phyloP scores from a whole-genome alignment of 2,113 vertebrate genomes.

The Alethe castanea region DNA sequence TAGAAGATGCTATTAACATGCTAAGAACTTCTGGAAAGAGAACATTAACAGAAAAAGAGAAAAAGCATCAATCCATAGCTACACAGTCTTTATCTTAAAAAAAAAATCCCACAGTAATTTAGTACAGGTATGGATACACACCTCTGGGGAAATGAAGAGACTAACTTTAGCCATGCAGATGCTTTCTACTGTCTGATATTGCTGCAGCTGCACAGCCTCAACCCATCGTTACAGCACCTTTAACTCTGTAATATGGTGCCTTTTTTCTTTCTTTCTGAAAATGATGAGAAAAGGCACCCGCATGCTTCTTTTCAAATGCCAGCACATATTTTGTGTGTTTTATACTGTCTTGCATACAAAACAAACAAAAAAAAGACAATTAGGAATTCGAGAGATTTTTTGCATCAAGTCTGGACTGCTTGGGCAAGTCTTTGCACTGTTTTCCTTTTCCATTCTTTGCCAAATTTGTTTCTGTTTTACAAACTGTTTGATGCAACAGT shows the following conservation, averaged over 20 bases:
- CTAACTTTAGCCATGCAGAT: not conserved
- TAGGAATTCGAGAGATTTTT: not conserved
- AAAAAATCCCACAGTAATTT: accelerated
- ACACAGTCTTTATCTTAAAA: not conserved
- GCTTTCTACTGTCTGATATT: not conserved
- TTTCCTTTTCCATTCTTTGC: not conserved
- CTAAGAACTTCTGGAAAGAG: not conserved
- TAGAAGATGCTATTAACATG: not conserved
- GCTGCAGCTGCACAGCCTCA: not conserved
- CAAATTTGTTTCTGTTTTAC: not conserved
- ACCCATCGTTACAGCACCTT: not conserved
- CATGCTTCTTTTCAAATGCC: not conserved
- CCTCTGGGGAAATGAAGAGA: not conserved
- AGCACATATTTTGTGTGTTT: not conserved
- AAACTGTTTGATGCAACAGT: not conserved
- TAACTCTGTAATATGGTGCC: not conserved
- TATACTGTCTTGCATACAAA: not conserved
- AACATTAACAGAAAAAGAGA: not conserved
- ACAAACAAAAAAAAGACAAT: not conserved
- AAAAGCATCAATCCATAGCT: not conserved
- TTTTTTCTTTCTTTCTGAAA: not conserved
- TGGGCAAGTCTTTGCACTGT: not conserved
- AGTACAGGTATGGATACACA: not conserved
- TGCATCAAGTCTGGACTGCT: not conserved
- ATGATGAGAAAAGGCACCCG: not conserved